Base-by-base conservation (phyloP, 2,797 vertebrate species). In the Anguilla marmorata region DNA sequence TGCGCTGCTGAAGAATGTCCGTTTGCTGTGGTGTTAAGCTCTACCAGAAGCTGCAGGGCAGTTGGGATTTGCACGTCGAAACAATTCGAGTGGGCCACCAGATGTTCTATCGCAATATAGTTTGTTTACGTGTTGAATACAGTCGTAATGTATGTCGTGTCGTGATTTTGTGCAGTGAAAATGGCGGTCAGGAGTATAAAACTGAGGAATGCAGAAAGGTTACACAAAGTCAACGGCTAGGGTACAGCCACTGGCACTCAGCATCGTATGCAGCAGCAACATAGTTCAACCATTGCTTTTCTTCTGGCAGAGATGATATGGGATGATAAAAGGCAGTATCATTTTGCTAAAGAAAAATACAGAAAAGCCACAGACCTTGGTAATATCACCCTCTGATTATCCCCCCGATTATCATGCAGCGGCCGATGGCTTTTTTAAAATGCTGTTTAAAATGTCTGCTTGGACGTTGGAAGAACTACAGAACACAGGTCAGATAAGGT, bases 81-180 rank as follows among this genome's bases (percentile, higher is more conserved):
- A 82, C 45, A 52, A 87, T 89, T 91, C 54, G 33, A 91, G 83
- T 84, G 72, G 86, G 88, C 89, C 89, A 91, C 88, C 92, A 93
- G 92, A 92, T 93, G 93, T 93, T 90, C 89, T 60, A 48, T 80
- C 45, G 19, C 41, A 24, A 80, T 80, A 3, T 0, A 48, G 76
- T 8, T 19, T 80, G 76, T 80, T 45, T 48, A 80, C 41, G 24
- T 16, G 48, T 41, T 37, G 27, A 16, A 24, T 27, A 24, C 19
- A 45, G 21, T 7, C 41, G 33, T 37, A 24, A 19, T 48, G 76
- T 37, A 37, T 37, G 33, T 80, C 48, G 48, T 48, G 33, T 74
- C 27, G 66, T 74, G 72, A 80, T 21, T 80, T 45, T 16, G 37
- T 45, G 37, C 24, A 8, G 24, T 48, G 21, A 41, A 45, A 21